Base-by-base conservation (phyloP, 2,113 vertebrate species). In the Lophotis ruficrista region DNA sequence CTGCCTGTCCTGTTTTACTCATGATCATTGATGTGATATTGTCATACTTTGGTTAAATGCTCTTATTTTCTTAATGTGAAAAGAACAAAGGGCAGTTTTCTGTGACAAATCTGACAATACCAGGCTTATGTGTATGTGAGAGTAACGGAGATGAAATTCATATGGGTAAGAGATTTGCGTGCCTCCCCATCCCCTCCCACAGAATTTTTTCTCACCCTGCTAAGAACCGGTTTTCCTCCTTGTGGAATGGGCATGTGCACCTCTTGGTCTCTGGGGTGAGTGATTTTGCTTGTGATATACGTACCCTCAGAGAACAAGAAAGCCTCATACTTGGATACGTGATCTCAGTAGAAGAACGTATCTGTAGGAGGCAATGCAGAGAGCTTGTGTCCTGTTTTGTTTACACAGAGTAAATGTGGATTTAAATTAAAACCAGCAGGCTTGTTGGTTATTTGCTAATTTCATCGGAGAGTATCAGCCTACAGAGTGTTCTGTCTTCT, bases 251-350 rank as follows among this genome's bases (percentile, higher is more conserved):
- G 7, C 23, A 48, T 4, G 4, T 84, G 18, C 14, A 47, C 33
- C 14, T 62, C 50, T 37, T 88, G 45, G 17, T 90, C 41, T 57
- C 43, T 54, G 50, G 41, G 83, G 37, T 0, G 1, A 60, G 45
- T 50, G 48, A 48, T 76, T 90, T 38, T 76, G 13, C 43, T 77
- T 89, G 33, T 72, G 62, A 31, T 53, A 72, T 2, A 28, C 2
- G 4, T 17, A 25, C 8, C 48, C 51, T 56, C 35, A 25, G 70
- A 85, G 78, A 71, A 12, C 21, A 66, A 37, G 54, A 30, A 61
- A 47, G 37, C 25, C 51, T 87, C 1, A 0, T 56, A 4, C 12
- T 33, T 88, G 37, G 33, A 16, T 53, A 31, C 0, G 1, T 11
- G 10, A 14, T 41, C 43, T 89, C 41, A 78, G 41, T 25, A 81